Conservation (phyloP, 2,797 vertebrate species). For the Intellagama lesueurii region DNA sequence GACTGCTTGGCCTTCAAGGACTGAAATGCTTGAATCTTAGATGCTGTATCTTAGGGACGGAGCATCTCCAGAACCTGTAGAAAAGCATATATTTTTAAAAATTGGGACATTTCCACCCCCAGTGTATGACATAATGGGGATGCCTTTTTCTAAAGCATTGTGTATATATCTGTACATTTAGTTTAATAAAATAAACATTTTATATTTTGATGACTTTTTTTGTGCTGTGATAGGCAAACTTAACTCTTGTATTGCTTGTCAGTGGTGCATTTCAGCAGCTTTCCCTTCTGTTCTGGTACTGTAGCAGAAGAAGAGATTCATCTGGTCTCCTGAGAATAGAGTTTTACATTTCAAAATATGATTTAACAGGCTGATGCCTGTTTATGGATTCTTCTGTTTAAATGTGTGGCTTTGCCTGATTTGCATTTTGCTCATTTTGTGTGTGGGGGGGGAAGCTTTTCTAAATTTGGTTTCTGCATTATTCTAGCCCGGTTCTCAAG, state of each 20-base stretch:
- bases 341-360: neutral
- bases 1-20: slow-evolving; percentile 77
- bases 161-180: slow-evolving; percentile 67
- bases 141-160: slow-evolving; percentile 53
- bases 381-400: neutral
- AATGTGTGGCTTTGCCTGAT: neutral
- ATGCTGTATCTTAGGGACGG: neutral
- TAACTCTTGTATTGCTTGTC: neutral
- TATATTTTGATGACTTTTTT: slow-evolving; percentile 70
- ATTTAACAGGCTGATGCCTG: neutral
- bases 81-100: slow-evolving; percentile 35
- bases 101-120: neutral
- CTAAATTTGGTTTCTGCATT: neutral
- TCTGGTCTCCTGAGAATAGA: neutral
- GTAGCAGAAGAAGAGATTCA: neutral
- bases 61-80: slow-evolving; percentile 42
- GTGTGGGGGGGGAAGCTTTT: neutral
- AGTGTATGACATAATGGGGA: slow-evolving; percentile 40
- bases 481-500: neutral
- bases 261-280: neutral
- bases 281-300: neutral
- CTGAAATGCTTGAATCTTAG: slow-evolving; percentile 58
- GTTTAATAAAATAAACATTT: slow-evolving; percentile 74
- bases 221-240: neutral
- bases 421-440: neutral